Conservation (phyloP, 2,113 vertebrate genomes). For the Esox niger region DNA sequence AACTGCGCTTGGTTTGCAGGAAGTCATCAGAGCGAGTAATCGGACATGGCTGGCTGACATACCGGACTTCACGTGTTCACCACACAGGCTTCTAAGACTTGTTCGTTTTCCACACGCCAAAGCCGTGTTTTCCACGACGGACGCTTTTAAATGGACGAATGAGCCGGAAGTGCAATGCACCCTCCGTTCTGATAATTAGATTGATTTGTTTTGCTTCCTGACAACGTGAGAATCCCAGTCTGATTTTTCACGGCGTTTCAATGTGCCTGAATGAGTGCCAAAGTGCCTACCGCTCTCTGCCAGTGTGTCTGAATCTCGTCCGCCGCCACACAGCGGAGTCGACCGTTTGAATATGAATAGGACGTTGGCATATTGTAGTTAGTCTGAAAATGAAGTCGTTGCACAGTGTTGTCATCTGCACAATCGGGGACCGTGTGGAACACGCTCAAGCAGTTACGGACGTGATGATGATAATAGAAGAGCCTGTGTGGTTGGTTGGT, state of each 20-base stretch:
- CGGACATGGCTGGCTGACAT: background rate
- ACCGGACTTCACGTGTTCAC: background rate
- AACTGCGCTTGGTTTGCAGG: constrained; percentile 12
- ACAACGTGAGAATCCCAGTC: background rate
- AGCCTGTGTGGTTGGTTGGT: too few relatives aligned
- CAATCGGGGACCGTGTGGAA: background rate
- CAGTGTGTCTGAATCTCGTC: background rate
- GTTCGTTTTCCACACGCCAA: background rate
- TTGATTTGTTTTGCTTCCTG: background rate
- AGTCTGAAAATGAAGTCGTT: background rate
- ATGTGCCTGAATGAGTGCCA: background rate
- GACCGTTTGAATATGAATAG: constrained; percentile 1
- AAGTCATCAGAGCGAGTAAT: constrained; percentile 14
- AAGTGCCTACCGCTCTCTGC: background rate
- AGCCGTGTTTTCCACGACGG: background rate
- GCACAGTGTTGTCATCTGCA: background rate
- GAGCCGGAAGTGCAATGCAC: background rate
- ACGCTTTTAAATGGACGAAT: background rate
- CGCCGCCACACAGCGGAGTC: background rate
- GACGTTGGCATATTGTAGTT: background rate
- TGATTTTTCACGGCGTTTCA: background rate
- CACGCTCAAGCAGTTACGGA: background rate
- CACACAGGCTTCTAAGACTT: background rate
- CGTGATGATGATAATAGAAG: background rate
- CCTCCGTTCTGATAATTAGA: background rate